A percentile compares a stretch with the other conserved stretches of the same genome.
These are phyloP conservation scores for Melanaphis sacchari DNA, from an alignment of 1,140 invertebrate genomes.

Conservation along the genomic window DNA sequence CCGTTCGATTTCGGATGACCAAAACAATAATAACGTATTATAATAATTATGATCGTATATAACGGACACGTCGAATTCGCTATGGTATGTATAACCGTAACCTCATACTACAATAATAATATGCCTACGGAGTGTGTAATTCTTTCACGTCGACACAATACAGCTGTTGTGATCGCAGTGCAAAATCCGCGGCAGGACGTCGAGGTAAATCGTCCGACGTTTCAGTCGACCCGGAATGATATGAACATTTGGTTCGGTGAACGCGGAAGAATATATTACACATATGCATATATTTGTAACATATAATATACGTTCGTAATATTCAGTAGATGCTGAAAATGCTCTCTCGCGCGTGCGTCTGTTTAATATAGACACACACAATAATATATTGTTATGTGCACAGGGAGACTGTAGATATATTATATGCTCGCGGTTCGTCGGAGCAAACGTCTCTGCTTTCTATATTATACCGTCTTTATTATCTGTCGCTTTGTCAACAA, in stretches of 20 bases:
- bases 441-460: neutral
- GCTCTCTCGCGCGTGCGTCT: neutral
- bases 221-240: too few species aligned
- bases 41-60: neutral
- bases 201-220: too few species aligned
- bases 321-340: neutral
- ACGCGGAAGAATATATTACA: too few species aligned
- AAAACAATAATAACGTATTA: neutral
- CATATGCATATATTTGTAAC: too few species aligned
- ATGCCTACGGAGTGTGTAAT: too few species aligned
- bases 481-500: neutral
- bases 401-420: neutral
- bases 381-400: slow-evolving; percentile 5
- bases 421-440: neutral
- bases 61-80: too few species aligned
- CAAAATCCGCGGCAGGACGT: too few species aligned
- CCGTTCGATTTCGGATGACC: neutral
- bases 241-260: too few species aligned
- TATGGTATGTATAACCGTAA: too few species aligned
- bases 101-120: too few species aligned
- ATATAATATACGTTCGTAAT: neutral
- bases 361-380: neutral
- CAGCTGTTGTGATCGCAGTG: too few species aligned
- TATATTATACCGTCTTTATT: neutral
- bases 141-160: too few species aligned